Conservation (phyloP, 2,113 vertebrate genomes). For the Electrona antarctica region DNA sequence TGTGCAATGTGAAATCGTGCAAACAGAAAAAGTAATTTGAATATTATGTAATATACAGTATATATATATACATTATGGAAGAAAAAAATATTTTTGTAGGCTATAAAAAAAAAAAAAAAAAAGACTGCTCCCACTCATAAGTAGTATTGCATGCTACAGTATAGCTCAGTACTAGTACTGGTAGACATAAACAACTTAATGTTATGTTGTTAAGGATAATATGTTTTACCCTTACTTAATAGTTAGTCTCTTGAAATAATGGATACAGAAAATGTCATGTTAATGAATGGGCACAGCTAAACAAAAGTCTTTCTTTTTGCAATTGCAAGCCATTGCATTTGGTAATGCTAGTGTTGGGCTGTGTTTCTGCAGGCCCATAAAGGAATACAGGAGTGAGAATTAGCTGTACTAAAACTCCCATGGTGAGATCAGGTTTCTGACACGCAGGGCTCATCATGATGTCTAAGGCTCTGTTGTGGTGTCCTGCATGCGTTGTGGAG, state of each 20-base stretch:
- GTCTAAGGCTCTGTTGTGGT: slow-evolving; percentile 32
- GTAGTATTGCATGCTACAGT: slow-evolving; percentile 54
- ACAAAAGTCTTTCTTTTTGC: slow-evolving; percentile 16
- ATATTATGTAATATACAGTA: slow-evolving; percentile 49
- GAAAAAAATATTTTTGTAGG: slow-evolving; percentile 69
- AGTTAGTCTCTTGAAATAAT: slow-evolving; percentile 11
- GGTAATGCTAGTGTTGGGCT: slow-evolving; percentile 43
- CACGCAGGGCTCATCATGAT: slow-evolving; percentile 5
- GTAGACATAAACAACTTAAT: slow-evolving; percentile 4
- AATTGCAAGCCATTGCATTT: slow-evolving; percentile 17
- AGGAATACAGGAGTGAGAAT: slow-evolving; percentile 42
- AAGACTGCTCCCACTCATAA: slow-evolving; percentile 4
- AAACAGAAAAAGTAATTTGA: slow-evolving; percentile 32
- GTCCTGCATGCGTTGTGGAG: slow-evolving; percentile 44
- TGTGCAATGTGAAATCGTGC: slow-evolving; percentile 41
- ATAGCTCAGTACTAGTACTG: slow-evolving; percentile 11
- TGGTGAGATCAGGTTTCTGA: slow-evolving; percentile 4
- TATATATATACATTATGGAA: slow-evolving; percentile 16
- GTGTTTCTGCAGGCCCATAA: slow-evolving; percentile 57
- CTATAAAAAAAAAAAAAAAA: slow-evolving; percentile 12
- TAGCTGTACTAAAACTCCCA: slow-evolving; percentile 20
- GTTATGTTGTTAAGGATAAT: slow-evolving; percentile 10
- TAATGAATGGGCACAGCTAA: neutral
- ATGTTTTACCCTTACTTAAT: neutral
- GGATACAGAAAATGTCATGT: neutral